These are phyloP conservation scores for Margaritifera margaritifera DNA, from an alignment of 2,888 invertebrate genomes.

Conservation along the genomic window DNA sequence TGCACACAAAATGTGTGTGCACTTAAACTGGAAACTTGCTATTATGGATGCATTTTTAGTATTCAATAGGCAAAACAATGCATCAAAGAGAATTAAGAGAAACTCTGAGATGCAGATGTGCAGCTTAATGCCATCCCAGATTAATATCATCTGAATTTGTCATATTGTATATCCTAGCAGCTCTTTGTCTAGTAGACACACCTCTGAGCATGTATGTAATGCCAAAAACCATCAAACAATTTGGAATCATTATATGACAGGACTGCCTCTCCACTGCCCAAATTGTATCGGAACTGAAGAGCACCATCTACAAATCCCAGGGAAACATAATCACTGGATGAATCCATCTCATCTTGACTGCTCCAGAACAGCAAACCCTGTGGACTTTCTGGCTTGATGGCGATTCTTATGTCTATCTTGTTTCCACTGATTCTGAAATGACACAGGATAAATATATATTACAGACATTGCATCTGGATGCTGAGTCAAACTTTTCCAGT, in stretches of 20 bases:
- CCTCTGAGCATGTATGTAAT: conserved; percentile 84
- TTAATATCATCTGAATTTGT: no score
- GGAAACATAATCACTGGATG: conserved; percentile 84
- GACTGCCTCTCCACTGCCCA: conserved; percentile 89
- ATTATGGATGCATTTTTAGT: no score
- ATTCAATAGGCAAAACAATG: no score
- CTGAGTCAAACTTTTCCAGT: background rate
- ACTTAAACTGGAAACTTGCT: no score
- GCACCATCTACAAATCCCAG: conserved; percentile 87
- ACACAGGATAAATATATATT: background rate
- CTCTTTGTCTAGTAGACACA: conserved; percentile 67
- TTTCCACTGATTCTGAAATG: conserved; percentile 83
- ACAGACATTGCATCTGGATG: background rate
- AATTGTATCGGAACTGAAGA: conserved; percentile 84
- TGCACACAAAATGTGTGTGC: no score
- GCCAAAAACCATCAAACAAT: conserved; percentile 92
- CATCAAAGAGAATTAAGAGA: no score
- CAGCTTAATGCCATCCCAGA: no score
- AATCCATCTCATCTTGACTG: conserved; percentile 79
- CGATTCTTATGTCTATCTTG: conserved; percentile 89
- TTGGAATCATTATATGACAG: conserved; percentile 88
- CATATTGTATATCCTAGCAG: no score
- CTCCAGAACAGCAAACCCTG: conserved; percentile 90
- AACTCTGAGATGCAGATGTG: no score
- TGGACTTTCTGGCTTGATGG: conserved; percentile 83